Conservation (phyloP, 2,888 invertebrate species). For the Altica lythri region DNA sequence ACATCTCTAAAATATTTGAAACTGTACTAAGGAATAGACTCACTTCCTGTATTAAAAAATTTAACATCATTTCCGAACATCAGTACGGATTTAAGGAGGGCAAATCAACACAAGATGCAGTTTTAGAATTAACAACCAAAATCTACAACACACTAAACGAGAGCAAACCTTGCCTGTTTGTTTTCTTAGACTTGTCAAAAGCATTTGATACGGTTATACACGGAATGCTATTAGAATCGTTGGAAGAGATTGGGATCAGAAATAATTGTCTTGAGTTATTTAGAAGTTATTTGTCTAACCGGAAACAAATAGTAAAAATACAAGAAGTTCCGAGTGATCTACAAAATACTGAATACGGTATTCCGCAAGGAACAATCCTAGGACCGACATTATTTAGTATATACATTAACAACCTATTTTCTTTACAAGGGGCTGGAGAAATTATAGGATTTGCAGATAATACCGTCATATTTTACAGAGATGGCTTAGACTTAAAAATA, state of each 20-base stretch:
- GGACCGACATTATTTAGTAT: no score
- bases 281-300: not conserved
- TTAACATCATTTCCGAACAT: not conserved
- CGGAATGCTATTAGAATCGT: not conserved
- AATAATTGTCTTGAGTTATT: not conserved
- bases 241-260: not conserved
- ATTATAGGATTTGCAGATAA: no score
- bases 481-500: no score
- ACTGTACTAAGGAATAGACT: not conserved
- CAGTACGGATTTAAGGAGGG: constrained; percentile 1
- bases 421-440: no score
- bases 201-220: not conserved
- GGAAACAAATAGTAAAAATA: not conserved
- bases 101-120: not conserved
- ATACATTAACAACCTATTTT: no score
- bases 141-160: not conserved
- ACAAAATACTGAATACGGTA: not conserved
- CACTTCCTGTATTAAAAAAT: not conserved
- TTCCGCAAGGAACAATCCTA: no score
- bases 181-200: not conserved
- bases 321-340: not conserved
- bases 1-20: not conserved
- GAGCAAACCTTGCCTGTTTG: not conserved
- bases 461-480: no score
- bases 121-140: not conserved